These are phyloP conservation scores for Trichopria drosophilae DNA, from an alignment of 2,888 invertebrate species.

Conservation along the genomic window DNA sequence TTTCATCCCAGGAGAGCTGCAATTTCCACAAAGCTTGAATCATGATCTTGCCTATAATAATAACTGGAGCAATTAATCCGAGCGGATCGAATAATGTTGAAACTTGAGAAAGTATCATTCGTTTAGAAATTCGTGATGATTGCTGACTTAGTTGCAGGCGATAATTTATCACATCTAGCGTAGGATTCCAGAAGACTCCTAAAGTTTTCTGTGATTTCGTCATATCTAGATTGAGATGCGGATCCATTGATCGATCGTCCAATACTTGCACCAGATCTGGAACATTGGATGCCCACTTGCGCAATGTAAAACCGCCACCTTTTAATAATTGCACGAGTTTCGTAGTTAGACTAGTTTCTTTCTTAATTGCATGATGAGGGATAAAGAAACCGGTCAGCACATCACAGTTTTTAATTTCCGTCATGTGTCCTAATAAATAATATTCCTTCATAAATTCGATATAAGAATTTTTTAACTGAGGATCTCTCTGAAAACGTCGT, in stretches of 20 bases:
- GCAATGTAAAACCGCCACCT: constrained; percentile 1
- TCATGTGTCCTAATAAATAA: constrained; percentile 12
- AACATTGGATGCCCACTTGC: constrained; percentile 5
- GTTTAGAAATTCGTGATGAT: constrained; percentile 5
- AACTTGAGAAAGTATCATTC: constrained; percentile 4
- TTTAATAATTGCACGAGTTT: constrained; percentile 7
- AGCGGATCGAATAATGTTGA: constrained; percentile 26
- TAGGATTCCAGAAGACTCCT: constrained; percentile 8
- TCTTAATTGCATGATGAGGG: neutral
- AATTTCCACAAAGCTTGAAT: constrained; percentile 30
- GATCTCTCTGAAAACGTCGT: constrained; percentile 23
- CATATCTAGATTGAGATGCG: too few relatives aligned
- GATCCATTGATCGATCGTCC: constrained; percentile 30
- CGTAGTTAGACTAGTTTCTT: neutral
- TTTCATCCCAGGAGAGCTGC: constrained; percentile 34
- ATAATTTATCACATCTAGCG: constrained; percentile 10
- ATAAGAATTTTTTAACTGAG: constrained; percentile 14
- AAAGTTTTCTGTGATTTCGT: too few relatives aligned
- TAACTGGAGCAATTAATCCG: constrained; percentile 31
- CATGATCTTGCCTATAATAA: constrained; percentile 27
- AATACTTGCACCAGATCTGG: neutral
- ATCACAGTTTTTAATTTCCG: neutral
- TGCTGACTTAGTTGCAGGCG: neutral
- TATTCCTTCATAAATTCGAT: constrained; percentile 5
- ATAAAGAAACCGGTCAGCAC: neutral